A percentile compares a stretch with the other conserved stretches of the same genome.
Evolutionary conservation across 2,113 vertebrate genomes (phyloP).

Genomic region (Porphyrio hochstetteri): DNA sequence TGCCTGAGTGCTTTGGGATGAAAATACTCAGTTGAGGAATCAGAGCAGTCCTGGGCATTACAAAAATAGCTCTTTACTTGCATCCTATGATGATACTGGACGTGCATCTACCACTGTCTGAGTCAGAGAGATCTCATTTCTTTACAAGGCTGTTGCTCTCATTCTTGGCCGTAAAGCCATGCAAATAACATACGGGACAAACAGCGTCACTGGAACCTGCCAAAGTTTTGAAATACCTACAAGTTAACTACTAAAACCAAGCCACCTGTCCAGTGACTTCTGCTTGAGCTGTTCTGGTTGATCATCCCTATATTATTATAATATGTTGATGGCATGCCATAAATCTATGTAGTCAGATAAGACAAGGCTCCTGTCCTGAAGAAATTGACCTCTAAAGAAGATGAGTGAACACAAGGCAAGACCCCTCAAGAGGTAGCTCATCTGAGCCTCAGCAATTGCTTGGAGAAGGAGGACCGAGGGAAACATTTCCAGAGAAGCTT

Average conservation of each 20-base stretch:
- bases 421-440: background rate
- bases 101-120: background rate
- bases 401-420: background rate
- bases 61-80: conserved; percentile 40
- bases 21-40: conserved; percentile 1
- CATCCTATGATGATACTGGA: conserved; percentile 13
- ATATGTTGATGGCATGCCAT: background rate
- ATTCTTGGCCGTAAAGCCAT: conserved; percentile 18
- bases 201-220: background rate
- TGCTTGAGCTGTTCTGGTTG: conserved; percentile 25
- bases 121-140: conserved; percentile 44
- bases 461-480: background rate
- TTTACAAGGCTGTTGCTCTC: conserved; percentile 17
- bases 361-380: background rate
- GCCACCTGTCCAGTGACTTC: conserved; percentile 30
- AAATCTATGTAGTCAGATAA: background rate
- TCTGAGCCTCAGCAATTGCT: background rate
- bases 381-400: background rate
- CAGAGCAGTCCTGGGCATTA: background rate
- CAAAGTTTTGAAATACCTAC: conserved; percentile 49
- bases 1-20: background rate
- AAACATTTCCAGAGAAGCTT: background rate
- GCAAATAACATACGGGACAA: conserved; percentile 19
- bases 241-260: conserved; percentile 37
- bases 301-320: conserved; percentile 9